Base-by-base conservation (phyloP, 53 echinoderm and acorn worm genomes). In the Echinarachnius parma region DNA sequence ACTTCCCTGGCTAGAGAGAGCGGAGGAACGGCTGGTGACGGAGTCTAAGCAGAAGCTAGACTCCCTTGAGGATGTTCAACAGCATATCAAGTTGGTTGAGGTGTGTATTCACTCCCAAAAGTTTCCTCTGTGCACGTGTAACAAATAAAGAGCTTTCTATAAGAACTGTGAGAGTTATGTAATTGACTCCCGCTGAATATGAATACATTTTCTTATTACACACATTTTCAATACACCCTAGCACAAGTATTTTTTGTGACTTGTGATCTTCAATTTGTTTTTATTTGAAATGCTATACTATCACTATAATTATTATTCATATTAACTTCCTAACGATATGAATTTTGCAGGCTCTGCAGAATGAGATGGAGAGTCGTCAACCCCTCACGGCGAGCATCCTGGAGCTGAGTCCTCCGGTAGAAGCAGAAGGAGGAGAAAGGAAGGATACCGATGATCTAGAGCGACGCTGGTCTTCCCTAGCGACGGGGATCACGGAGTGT, bases 361-460 rank as follows among this genome's bases (percentile, higher is more conserved):
- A 60, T 56, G 82, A 63, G 25, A 36, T 86, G 26, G 32, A 67
- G 18, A 79, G 72, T 57, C 46, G 86, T 48, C 45, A 64, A 62
- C 75, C 75, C 14, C 21, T 84, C 4, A 76, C 84, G 81, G 48
- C 53, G 35, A 84, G 36, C 62, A 81, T 89, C 44, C 64, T 61
- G 29, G 49, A 70, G 13, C 49, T 61, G 60, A 39, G 56, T 49
- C 83, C 49, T 59, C n/a, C n/a, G 30, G 21, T 19, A 50, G 19
- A 50, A 20, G 52, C 9, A 13, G 52, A 39, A 13, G 42, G 62
- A 72, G 44, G 37, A 78, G 55, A 50, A 29, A 14, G 28, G 54
- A 23, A 67, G 2, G 77, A 84, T 32, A 64, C 65, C 37, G 20
- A 49, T 2, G 45, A 67, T 15, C 54, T 91, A 23, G 79, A 55